phyloP scores from a whole-genome alignment of 2,888 invertebrate species.

The Scrobipalpa atriplicella region DNA sequence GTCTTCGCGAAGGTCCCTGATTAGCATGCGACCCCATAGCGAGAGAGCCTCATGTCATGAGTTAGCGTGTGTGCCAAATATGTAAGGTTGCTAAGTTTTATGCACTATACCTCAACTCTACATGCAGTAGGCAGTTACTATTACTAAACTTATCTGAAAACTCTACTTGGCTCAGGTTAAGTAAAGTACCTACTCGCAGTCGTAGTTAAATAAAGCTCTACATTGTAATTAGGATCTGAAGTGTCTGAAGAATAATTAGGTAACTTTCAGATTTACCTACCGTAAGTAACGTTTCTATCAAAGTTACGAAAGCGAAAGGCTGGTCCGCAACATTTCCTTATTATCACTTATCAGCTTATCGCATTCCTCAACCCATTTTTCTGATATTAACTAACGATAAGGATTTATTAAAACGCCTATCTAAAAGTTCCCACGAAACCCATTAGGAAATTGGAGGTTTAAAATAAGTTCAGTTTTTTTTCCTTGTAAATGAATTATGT shows the following conservation, averaged over 20 bases:
- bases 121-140: no score
- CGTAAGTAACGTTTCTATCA: no score
- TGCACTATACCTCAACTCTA: no score
- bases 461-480: constrained; percentile 1
- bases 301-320: no score
- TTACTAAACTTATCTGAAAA: no score
- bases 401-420: background rate
- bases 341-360: background rate
- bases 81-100: no score
- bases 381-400: background rate
- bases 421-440: constrained; percentile 1
- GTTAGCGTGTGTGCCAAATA: background rate
- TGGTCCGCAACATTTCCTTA: background rate
- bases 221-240: no score
- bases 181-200: no score
- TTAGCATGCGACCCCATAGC: constrained; percentile 39
- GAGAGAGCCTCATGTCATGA: constrained; percentile 16
- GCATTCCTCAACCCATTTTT: background rate
- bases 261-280: background rate
- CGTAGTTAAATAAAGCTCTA: no score
- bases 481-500: constrained; percentile 6
- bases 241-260: background rate
- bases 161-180: no score
- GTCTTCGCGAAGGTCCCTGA: constrained; percentile 46
- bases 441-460: constrained; percentile 3